Conservation (phyloP, 1,140 invertebrate species). For the Globodera ellingtonae region DNA sequence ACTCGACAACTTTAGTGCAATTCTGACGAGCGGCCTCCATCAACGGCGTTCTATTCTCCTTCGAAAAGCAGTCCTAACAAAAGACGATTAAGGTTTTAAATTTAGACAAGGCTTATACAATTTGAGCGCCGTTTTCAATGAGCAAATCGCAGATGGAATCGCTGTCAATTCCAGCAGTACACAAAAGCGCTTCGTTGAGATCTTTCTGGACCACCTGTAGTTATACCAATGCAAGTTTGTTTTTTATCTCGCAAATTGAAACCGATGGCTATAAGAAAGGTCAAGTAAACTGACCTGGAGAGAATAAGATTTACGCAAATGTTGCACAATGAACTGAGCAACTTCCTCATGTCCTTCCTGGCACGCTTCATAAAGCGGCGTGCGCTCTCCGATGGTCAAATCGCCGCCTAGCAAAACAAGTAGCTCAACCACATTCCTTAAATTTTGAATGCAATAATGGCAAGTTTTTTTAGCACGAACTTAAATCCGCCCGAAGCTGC, state of each 20-base stretch:
- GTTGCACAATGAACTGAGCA: slow-evolving; percentile 44
- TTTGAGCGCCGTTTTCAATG: slow-evolving; percentile 66
- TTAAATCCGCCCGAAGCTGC: slow-evolving; percentile 95
- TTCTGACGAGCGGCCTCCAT: slow-evolving; percentile 70
- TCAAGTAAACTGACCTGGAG: slow-evolving; percentile 29
- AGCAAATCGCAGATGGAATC: slow-evolving; percentile 67
- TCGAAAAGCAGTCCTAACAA: slow-evolving; percentile 52
- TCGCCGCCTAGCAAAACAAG: slow-evolving; percentile 92
- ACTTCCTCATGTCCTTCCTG: slow-evolving; percentile 70
- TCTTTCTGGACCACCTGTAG: slow-evolving; percentile 40
- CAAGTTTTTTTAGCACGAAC: slow-evolving; percentile 62
- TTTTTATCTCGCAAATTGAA: background rate
- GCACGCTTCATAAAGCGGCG: slow-evolving; percentile 95
- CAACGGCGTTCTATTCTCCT: slow-evolving; percentile 69
- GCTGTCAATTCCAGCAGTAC: slow-evolving; percentile 69
- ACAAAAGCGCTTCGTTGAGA: slow-evolving; percentile 67
- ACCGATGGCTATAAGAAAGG: slow-evolving; percentile 5
- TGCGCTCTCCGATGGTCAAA: slow-evolving; percentile 90
- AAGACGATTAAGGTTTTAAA: background rate
- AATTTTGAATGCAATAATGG: slow-evolving; percentile 5
- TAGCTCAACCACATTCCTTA: slow-evolving; percentile 79
- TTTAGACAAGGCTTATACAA: slow-evolving; percentile 59
- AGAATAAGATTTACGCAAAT: slow-evolving; percentile 29
- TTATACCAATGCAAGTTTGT: background rate
- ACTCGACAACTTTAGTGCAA: slow-evolving; percentile 68